Evolutionary conservation across 2,113 vertebrate genomes (phyloP).

Genomic region (Paedocypris sp.): DNA sequence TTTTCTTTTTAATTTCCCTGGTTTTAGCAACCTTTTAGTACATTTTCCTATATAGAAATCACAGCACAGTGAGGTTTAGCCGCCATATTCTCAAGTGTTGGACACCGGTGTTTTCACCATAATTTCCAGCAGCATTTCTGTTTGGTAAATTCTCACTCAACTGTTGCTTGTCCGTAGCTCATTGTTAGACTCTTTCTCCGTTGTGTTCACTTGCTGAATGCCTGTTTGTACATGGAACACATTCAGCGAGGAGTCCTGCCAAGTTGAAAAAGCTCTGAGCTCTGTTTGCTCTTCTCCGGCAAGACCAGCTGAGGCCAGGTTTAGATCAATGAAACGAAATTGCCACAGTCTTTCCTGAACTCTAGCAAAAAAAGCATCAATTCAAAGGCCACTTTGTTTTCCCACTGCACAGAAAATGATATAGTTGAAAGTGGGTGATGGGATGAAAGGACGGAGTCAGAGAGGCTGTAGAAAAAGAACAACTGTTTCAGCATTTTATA

Average conservation of each 20-base stretch:
- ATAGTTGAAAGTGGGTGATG: conserved; percentile 40
- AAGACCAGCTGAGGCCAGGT: conserved; percentile 40
- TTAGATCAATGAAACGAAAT: conserved; percentile 45
- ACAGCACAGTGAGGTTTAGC: no score
- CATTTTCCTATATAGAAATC: no score
- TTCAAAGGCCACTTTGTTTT: conserved; percentile 49
- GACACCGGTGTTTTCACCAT: no score
- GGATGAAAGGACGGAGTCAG: conserved; percentile 36
- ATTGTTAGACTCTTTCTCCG: conserved; percentile 7
- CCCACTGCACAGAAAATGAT: conserved; percentile 38
- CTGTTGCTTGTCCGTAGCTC: conserved; percentile 11
- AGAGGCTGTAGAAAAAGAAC: conserved; percentile 34
- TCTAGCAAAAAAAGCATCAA: conserved; percentile 26
- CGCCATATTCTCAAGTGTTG: no score
- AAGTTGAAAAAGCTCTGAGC: conserved; percentile 23
- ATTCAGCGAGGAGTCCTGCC: conserved; percentile 22
- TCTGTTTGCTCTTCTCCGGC: conserved; percentile 5
- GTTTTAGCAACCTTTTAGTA: no score
- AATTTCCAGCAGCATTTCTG: neutral
- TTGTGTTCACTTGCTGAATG: conserved; percentile 16
- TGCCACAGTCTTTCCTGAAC: conserved; percentile 36
- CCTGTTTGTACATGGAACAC: conserved; percentile 25
- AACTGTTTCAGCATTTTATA: conserved; percentile 33
- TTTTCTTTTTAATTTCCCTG: no score
- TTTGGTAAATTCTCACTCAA: conserved; percentile 6